phyloP scores from a whole-genome alignment of 2,888 invertebrate species.

The Molanna angustata region DNA sequence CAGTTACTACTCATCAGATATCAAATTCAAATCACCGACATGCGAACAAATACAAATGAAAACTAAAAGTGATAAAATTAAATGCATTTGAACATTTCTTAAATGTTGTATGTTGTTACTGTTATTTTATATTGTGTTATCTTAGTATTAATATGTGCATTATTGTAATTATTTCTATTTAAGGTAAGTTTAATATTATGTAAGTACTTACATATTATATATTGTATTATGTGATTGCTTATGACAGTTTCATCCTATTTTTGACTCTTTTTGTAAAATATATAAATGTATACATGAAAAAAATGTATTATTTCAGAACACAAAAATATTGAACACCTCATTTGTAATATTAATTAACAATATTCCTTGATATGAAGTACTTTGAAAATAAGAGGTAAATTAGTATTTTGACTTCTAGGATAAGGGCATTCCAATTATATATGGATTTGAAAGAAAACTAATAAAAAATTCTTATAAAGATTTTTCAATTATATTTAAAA shows the following conservation, averaged over 20 bases:
- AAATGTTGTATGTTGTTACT: constrained; percentile 28
- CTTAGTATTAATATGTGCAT: constrained; percentile 26
- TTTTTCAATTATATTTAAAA: too few relatives aligned
- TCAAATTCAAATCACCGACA: constrained; percentile 52
- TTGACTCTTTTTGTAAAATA: constrained; percentile 21
- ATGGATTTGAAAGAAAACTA: too few relatives aligned
- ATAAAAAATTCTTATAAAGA: too few relatives aligned
- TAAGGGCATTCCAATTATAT: too few relatives aligned
- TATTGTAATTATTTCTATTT: constrained; percentile 24
- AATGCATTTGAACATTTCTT: constrained; percentile 21
- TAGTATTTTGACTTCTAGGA: too few relatives aligned
- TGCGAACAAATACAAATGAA: constrained; percentile 41
- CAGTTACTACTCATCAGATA: constrained; percentile 46
- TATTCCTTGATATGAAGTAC: too few relatives aligned
- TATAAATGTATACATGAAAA: too few relatives aligned
- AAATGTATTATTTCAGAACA: too few relatives aligned
- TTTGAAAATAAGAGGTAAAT: too few relatives aligned
- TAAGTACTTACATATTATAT: too few relatives aligned
- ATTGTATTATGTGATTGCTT: constrained; percentile 22
- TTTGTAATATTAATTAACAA: too few relatives aligned
- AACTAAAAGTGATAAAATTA: constrained; percentile 27
- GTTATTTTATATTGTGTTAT: constrained; percentile 31
- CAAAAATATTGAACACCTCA: too few relatives aligned
- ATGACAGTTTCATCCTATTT: constrained; percentile 15
- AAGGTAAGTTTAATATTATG: constrained; percentile 12